Evolutionary conservation across 53 echinoderm and acorn worm species (phyloP).

Genomic region (Temnopleurus reevesii): DNA sequence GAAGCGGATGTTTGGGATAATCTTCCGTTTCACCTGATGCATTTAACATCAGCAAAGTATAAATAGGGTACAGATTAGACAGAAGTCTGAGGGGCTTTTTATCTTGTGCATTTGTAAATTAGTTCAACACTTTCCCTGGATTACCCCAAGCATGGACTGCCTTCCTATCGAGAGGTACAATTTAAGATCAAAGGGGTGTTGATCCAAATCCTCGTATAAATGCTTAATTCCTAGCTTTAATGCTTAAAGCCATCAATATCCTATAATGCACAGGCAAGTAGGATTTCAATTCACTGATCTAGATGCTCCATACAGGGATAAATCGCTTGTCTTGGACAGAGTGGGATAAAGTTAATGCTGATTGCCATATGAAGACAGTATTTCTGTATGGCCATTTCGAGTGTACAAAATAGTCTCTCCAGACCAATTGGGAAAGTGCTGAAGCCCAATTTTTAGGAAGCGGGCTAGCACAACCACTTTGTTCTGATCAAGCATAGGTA

Average conservation of each 20-base stretch:
- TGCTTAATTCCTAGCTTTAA: conserved; percentile 3
- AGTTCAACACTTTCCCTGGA: neutral
- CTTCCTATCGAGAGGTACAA: neutral
- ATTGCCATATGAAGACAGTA: no score
- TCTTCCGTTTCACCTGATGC: neutral
- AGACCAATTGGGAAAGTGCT: no score
- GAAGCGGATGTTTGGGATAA: neutral
- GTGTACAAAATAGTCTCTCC: no score
- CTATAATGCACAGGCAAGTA: neutral
- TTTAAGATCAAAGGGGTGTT: neutral
- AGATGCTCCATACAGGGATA: neutral
- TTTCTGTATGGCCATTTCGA: no score
- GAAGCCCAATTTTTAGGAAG: no score
- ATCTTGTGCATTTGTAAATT: neutral
- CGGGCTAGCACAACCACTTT: no score
- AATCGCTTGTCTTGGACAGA: neutral
- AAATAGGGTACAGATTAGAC: neutral
- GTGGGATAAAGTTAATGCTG: no score
- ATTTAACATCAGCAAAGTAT: neutral
- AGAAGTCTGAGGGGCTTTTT: neutral
- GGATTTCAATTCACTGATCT: neutral
- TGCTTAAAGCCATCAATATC: neutral
- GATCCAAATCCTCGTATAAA: neutral
- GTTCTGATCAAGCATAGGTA: no score
- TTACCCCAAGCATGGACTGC: neutral